Evolutionary conservation across 2,797 vertebrate genomes (phyloP), one percentile per base, ranked within the genome.

Genomic region (Crocidura indochinensis): DNA sequence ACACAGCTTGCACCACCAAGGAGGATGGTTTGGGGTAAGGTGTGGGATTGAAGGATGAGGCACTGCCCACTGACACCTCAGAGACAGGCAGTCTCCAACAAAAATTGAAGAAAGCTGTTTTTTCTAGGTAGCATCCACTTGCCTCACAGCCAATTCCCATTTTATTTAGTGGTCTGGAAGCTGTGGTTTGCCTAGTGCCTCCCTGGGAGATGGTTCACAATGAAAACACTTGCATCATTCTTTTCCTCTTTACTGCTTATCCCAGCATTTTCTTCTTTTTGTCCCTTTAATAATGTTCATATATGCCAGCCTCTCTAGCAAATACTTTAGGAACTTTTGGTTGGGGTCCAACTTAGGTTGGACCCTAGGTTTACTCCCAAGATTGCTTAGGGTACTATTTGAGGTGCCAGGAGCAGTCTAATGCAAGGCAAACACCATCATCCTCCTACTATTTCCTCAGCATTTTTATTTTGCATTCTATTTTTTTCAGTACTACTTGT

Each of bases 1-100:
- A 15, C 74, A 29, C 86, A 68, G 84, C 84, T 62, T 83, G 46
- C 49, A 84, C 53, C 60, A 14, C 15, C 15, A n/a, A 83, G 82
- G 90, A 78, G 60, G 75, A 91, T 46, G 38, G 11, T 87, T 75
- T 83, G 5, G 56, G 85, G n/a, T 71, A 56, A 78, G 85, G 81
- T 17, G 46, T 92, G 84, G 62, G 64, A 87, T 95, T 92, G 89
- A 46, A 84, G 87, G 75, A 76, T 92, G 79, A 73, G 64, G 51
- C 64, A 87, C 15, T 51, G 26, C 47, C 71, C 77, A 27, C 88
- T 82, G 81, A 88, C 19, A 2, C 72, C 64, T 51, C 22, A 20
- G 26, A 88, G 74, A 81, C 92, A 93, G 89, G 92, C 88, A 44
- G 72, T 94, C 38, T 75, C 77, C 73, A 79, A 71, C 38, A 38